phyloP scores from a whole-genome alignment of 2,797 vertebrate species.

The Gila robusta region DNA sequence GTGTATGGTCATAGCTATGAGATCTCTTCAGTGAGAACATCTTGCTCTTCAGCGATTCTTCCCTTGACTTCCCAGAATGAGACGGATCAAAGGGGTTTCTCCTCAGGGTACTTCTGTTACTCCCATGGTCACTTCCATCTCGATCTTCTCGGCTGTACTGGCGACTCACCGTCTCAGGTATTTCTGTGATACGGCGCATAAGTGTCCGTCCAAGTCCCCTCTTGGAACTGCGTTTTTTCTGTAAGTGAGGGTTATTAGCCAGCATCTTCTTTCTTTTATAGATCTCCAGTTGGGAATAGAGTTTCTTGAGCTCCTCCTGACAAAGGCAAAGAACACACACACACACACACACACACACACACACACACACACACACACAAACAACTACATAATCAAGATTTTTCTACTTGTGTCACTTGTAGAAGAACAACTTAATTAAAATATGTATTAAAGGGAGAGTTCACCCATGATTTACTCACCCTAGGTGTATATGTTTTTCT shows the following conservation, averaged over 20 bases:
- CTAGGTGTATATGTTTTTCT: no score
- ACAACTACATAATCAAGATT: background rate
- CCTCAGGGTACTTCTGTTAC: constrained; percentile 81
- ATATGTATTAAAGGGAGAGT: background rate
- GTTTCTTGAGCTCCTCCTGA: constrained; percentile 97
- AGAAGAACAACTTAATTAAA: background rate
- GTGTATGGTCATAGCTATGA: constrained; percentile 93
- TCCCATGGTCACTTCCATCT: constrained; percentile 86
- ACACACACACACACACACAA: no score
- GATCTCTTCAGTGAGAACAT: constrained; percentile 92
- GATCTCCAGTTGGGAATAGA: constrained; percentile 95
- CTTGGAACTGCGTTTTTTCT: constrained; percentile 98
- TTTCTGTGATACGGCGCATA: constrained; percentile 97
- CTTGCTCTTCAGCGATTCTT: constrained; percentile 90
- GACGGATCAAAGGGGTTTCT: constrained; percentile 85
- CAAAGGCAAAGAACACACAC: constrained; percentile 25
- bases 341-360: no score
- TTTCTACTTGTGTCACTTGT: background rate
- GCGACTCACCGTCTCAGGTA: constrained; percentile 93
- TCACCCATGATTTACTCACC: no score
- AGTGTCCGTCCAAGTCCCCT: constrained; percentile 95
- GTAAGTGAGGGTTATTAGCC: constrained; percentile 97
- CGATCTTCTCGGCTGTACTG: constrained; percentile 94
- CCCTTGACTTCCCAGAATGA: constrained; percentile 81
- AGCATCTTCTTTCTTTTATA: constrained; percentile 99